Percentiles rank a stretch among this genome's conserved stretches.
Evolutionary conservation across 1,140 invertebrate species (phyloP).

Genomic region (Panagrolaimus sp.): DNA sequence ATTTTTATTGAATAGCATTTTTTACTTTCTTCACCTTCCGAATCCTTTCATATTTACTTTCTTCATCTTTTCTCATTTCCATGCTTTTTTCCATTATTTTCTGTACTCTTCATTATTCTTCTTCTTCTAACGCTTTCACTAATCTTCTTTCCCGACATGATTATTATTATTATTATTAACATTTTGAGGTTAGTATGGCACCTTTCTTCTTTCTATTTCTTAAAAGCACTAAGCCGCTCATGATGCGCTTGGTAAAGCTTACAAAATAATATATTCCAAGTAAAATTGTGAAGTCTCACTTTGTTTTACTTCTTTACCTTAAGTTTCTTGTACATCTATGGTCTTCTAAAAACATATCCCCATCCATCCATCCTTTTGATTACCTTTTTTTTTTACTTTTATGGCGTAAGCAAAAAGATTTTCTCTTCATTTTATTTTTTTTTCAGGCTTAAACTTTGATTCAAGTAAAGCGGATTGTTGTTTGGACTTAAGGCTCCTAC

Average conservation of each 20-base stretch:
- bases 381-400: not conserved
- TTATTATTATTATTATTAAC: too few relatives aligned
- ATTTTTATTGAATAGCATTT: too few relatives aligned
- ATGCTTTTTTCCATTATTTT: too few relatives aligned
- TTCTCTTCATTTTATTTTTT: not conserved
- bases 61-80: too few relatives aligned
- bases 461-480: conserved; percentile 13
- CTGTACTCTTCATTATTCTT: too few relatives aligned
- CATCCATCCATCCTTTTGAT: conserved; percentile 12
- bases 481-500: not conserved
- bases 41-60: too few relatives aligned
- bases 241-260: conserved; percentile 16
- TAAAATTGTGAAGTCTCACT: not conserved
- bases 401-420: too few relatives aligned
- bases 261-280: not conserved
- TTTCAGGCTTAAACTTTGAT: conserved; percentile 16
- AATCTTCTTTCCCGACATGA: too few relatives aligned
- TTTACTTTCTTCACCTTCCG: too few relatives aligned
- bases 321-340: conserved; percentile 1
- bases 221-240: not conserved
- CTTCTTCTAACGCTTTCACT: too few relatives aligned
- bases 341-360: not conserved
- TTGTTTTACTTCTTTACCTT: conserved; percentile 1
- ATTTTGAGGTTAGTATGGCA: too few relatives aligned
- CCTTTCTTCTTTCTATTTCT: too few relatives aligned